Conservation (phyloP, 2,888 invertebrate genomes). For the Drosophila parthenogenetica region DNA sequence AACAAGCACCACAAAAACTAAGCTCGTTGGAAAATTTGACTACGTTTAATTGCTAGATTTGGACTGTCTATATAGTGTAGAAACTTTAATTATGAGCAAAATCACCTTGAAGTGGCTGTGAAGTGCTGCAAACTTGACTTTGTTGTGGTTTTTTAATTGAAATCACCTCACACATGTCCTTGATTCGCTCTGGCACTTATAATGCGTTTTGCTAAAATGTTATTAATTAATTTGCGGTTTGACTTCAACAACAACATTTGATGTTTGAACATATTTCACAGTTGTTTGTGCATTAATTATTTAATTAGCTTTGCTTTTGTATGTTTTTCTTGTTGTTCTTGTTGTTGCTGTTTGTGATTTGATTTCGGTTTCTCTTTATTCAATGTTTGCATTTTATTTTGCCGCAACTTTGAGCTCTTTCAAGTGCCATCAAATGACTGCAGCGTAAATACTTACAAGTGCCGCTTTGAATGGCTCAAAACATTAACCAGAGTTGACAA, state of each 20-base stretch:
- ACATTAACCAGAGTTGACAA: slow-evolving; percentile 54
- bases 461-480: slow-evolving; percentile 31
- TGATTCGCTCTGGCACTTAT: not conserved
- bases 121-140: slow-evolving; percentile 43
- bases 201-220: slow-evolving; percentile 17
- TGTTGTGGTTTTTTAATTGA: slow-evolving; percentile 68
- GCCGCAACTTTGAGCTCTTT: slow-evolving; percentile 39
- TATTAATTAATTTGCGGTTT: slow-evolving; percentile 66
- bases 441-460: slow-evolving; percentile 40
- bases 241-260: slow-evolving; percentile 14
- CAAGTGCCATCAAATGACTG: slow-evolving; percentile 46
- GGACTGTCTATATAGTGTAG: slow-evolving; percentile 52
- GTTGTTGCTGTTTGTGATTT: not conserved
- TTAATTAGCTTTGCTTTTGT: slow-evolving; percentile 39
- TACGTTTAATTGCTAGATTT: slow-evolving; percentile 61
- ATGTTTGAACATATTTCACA: slow-evolving; percentile 33
- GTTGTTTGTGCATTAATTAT: slow-evolving; percentile 49
- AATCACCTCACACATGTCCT: slow-evolving; percentile 19
- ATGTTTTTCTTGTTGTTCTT: not conserved
- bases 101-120: not conserved
- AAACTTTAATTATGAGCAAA: not conserved
- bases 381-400: slow-evolving; percentile 20
- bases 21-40: slow-evolving; percentile 33
- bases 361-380: not conserved
- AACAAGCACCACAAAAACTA: slow-evolving; percentile 3